phyloP scores from a whole-genome alignment of 2,113 vertebrate species.

The Ictalurus punctatus region DNA sequence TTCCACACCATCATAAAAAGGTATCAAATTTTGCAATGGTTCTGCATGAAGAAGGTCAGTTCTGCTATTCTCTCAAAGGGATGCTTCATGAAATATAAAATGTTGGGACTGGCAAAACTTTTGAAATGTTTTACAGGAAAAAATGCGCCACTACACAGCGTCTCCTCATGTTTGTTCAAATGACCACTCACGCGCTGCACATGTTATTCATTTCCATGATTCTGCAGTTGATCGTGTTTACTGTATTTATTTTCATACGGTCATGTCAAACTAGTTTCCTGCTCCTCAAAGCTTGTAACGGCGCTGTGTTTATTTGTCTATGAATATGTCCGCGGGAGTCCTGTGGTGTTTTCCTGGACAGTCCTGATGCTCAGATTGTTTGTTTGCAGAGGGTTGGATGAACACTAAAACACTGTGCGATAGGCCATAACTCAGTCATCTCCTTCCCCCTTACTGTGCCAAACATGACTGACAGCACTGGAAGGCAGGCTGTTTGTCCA shows the following conservation, averaged over 20 bases:
- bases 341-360: constrained; percentile 30
- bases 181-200: not conserved
- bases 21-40: not conserved
- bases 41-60: not conserved
- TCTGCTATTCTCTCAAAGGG: not conserved
- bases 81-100: not conserved
- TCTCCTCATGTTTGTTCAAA: constrained; percentile 1
- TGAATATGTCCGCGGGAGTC: constrained; percentile 3
- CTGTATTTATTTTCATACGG: constrained; percentile 34
- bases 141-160: not conserved
- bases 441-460: constrained; percentile 51
- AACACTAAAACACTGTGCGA: constrained; percentile 41
- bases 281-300: constrained; percentile 1
- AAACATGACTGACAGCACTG: constrained; percentile 54
- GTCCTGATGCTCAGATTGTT: constrained; percentile 16
- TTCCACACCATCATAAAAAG: not conserved
- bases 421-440: constrained; percentile 54
- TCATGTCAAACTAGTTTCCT: constrained; percentile 11
- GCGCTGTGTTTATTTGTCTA: constrained; percentile 33
- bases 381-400: constrained; percentile 37
- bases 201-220: constrained; percentile 12
- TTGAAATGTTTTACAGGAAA: not conserved
- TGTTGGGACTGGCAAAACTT: not conserved
- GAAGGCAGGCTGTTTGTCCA: constrained; percentile 50
- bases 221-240: constrained; percentile 14